Evolutionary conservation across 1,140 invertebrate species (phyloP), one percentile per base, ranked within the genome.

Genomic region (Theocolax elegans): DNA sequence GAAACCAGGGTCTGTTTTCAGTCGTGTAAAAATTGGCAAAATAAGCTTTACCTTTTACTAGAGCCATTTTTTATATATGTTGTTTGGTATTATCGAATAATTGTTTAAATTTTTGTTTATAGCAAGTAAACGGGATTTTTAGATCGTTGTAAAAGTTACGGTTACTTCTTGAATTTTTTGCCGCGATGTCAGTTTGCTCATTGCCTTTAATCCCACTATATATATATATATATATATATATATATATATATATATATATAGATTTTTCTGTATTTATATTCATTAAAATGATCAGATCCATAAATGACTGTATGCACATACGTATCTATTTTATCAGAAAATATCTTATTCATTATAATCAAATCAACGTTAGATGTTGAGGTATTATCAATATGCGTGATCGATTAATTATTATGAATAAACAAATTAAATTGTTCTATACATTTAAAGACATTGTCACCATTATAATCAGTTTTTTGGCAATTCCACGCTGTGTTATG

Each of bases 151-250:
- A 9, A 4, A 12, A 2, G 15, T 2, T 15, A 23, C 7, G 3
- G 1, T 13, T 8, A 46, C n/a, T n/a, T n/a, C n/a, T 53, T 23
- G 67, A 56, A 1, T n/a, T 12, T 31, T 62, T 69, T 4, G 67
- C 58, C 0, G 54, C 31, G 29, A 7, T 1, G 17, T 69, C 67
- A 1, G 21, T 58, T 23, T 8, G 17, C 10, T 69, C 58, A 42
- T 69, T 69, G 17, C 46, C 46, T 8, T 2, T 2, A 27, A 69
- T 69, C 10, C 58, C 67, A 0, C 42, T 38, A 42, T 69, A n/a
- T n/a, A n/a, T n/a, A n/a, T n/a, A n/a, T n/a, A n/a, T n/a, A n/a
- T n/a, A n/a, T n/a, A n/a, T n/a, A n/a, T n/a, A n/a, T n/a, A n/a
- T n/a, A n/a, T n/a, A n/a, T n/a, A n/a, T n/a, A n/a, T n/a, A n/a